Evolutionary conservation across 2,888 invertebrate genomes (phyloP), one percentile per base, ranked within the genome.

Genomic region (Drosophila maculinotata): DNA sequence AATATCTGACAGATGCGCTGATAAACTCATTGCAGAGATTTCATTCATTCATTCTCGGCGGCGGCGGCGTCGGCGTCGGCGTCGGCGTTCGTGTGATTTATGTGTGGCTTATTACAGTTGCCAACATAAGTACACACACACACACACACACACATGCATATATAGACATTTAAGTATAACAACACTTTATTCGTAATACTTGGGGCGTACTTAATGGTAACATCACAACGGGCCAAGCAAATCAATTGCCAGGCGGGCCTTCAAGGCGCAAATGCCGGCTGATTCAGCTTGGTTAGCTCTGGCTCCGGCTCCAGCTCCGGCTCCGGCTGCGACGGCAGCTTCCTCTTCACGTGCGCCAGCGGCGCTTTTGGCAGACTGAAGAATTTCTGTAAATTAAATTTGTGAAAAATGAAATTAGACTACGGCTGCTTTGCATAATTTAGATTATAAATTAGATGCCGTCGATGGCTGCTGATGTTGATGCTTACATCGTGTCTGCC

Each of bases 401-500:
- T 64, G 54, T 62, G 63, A 73, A 86, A 65, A 65, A 69, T 77
- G 63, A 83, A 76, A 71, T 83, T 83, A 83, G 84, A 65, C 76
- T 71, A 64, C 70, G 85, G 83, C 72, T 71, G 78, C 74, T 76
- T 72, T 78, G 64, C 69, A 80, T 83, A 83, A 87, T 75, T 74
- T 74, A 70, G 64, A 79, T 79, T 79, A 72, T 72, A 71, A 73
- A 86, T 83, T 80, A 76, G 68, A 80, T 77, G 67, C 39, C 20
- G 74, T 56, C 59, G 69, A 64, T 58, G 48, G 57, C 44, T 47
- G 53, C 17, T 10, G 48, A 42, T 39, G 35, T 36, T 53, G 25
- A 14, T 52, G 25, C 83, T 86, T 85, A 91, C 91, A 79, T 92
- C 91, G 58, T 91, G 88, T 68, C 89, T 90, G 38, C 94, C 94